Evolutionary conservation across 2,888 invertebrate species (phyloP).

Genomic region (Coelopa pilipes): DNA sequence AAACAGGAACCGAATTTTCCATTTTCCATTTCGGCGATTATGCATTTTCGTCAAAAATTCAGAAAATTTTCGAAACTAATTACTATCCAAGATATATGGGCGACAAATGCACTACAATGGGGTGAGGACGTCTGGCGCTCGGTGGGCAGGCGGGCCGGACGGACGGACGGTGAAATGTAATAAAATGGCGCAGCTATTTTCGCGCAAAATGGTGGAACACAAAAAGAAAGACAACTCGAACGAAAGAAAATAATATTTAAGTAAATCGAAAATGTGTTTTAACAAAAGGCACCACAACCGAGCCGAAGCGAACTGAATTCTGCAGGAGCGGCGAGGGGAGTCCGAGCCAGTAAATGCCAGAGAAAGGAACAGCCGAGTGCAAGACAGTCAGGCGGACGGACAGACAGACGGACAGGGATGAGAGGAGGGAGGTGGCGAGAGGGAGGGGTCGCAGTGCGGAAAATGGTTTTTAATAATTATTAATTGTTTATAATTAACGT

Average conservation of each 20-base stretch:
- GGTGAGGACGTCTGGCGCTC: background rate
- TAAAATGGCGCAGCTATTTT: constrained; percentile 36
- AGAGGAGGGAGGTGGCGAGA: background rate
- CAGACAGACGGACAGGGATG: background rate
- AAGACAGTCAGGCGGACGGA: too few species aligned
- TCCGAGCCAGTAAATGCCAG: constrained; percentile 4
- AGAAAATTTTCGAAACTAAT: constrained; percentile 26
- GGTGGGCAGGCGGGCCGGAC: constrained; percentile 5
- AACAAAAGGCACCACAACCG: constrained; percentile 13
- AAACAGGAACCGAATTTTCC: background rate
- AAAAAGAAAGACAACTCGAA: background rate
- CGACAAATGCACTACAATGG: constrained; percentile 16
- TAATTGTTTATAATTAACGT: constrained; percentile 36
- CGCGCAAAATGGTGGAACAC: constrained; percentile 3
- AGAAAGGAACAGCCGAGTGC: background rate
- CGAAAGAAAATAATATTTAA: constrained; percentile 22
- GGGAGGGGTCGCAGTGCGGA: constrained; percentile 25
- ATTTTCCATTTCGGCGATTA: constrained; percentile 6
- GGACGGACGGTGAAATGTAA: constrained; percentile 11
- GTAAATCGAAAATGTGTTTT: constrained; percentile 14
- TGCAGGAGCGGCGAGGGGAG: background rate
- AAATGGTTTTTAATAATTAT: constrained; percentile 33
- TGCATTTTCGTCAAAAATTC: background rate
- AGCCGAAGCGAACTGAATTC: background rate
- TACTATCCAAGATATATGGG: constrained; percentile 27